phyloP scores from a whole-genome alignment of 2,797 vertebrate genomes.

The Synaphobranchus kaupii region DNA sequence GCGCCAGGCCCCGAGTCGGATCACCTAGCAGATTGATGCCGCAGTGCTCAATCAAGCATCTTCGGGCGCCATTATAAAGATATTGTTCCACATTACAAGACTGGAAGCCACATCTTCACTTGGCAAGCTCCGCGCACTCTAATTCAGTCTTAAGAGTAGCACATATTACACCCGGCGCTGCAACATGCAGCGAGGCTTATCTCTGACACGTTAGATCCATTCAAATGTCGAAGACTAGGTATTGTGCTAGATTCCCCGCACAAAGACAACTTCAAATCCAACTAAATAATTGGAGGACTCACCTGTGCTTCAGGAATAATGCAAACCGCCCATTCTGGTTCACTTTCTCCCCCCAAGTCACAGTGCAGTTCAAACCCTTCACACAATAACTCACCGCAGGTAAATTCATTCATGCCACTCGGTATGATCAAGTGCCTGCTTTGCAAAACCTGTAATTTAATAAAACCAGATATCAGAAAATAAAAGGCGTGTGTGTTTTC shows the following conservation, averaged over 20 bases:
- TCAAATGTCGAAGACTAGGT: conserved; percentile 3
- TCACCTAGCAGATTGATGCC: conserved; percentile 18
- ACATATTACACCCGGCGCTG: conserved; percentile 25
- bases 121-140: background rate
- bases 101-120: background rate
- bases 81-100: conserved; percentile 20
- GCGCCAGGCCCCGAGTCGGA: background rate
- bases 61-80: conserved; percentile 9
- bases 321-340: conserved; percentile 28
- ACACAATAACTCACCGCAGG: conserved; percentile 58
- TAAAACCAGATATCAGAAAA: conserved; percentile 50
- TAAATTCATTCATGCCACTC: conserved; percentile 59
- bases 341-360: conserved; percentile 38
- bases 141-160: background rate
- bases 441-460: conserved; percentile 48
- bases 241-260: conserved; percentile 44
- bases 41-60: conserved; percentile 22
- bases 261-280: conserved; percentile 49
- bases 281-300: conserved; percentile 45
- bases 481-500: conserved; percentile 28
- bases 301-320: conserved; percentile 42
- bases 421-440: conserved; percentile 47
- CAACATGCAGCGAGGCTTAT: conserved; percentile 56
- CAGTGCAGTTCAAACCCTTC: conserved; percentile 30
- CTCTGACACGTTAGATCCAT: conserved; percentile 37